Percentiles rank a stretch among this genome's conserved stretches.
phyloP scores from a whole-genome alignment of 2,888 invertebrate genomes.

The Pantelozetes paolii region DNA sequence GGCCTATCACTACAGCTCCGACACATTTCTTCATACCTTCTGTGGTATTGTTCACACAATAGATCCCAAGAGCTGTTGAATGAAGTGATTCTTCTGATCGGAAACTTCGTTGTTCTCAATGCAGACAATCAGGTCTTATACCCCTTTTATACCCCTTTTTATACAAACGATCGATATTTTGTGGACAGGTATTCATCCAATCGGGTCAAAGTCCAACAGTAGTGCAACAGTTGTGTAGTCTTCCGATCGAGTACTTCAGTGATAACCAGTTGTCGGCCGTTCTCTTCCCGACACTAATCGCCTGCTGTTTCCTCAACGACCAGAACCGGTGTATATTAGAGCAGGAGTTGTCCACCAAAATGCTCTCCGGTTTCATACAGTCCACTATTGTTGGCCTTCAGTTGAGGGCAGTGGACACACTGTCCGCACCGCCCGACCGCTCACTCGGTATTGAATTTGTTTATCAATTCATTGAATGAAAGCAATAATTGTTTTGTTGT shows the following conservation, averaged over 20 bases:
- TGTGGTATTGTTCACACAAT: slow-evolving; percentile 60
- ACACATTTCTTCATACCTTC: slow-evolving; percentile 74
- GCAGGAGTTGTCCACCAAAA: slow-evolving; percentile 60
- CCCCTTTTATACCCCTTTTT: not conserved
- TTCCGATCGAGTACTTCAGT: slow-evolving; percentile 79
- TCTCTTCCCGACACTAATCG: slow-evolving; percentile 74
- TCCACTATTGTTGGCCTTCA: slow-evolving; percentile 48
- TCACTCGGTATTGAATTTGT: not conserved
- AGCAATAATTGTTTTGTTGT: not conserved
- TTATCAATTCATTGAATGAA: not conserved
- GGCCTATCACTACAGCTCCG: slow-evolving; percentile 80
- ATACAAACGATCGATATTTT: not conserved
- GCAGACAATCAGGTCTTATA: slow-evolving; percentile 67
- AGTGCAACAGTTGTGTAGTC: slow-evolving; percentile 74
- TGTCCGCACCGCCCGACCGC: not conserved
- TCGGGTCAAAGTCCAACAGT: slow-evolving; percentile 70
- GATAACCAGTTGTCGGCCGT: slow-evolving; percentile 66
- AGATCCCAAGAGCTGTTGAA: slow-evolving; percentile 62
- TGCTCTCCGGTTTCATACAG: slow-evolving; percentile 55
- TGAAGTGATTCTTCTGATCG: slow-evolving; percentile 72
- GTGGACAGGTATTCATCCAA: slow-evolving; percentile 56
- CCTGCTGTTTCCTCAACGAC: slow-evolving; percentile 63
- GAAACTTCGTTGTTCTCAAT: slow-evolving; percentile 76
- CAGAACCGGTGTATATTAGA: slow-evolving; percentile 71
- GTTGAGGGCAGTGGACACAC: slow-evolving; percentile 27